A percentile compares a stretch with the other conserved stretches of the same genome.
phyloP scores from a whole-genome alignment of 2,888 invertebrate species.

The Platycheirus rosarum region DNA sequence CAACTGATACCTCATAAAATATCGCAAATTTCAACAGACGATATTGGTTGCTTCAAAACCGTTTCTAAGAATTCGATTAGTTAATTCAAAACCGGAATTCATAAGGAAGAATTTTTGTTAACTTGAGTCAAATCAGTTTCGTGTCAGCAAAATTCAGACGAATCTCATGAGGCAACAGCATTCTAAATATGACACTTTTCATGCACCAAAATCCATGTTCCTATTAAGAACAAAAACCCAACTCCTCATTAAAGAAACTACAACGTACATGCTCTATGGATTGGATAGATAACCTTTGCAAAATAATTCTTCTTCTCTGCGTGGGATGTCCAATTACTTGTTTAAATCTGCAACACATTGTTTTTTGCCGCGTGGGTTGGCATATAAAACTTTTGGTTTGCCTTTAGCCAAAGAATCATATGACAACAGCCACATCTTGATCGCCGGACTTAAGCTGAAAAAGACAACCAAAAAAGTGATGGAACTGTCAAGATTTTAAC shows the following conservation, averaged over 20 bases:
- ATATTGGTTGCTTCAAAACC: no score
- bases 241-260: conserved; percentile 11
- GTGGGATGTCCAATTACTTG: conserved; percentile 61
- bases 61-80: no score
- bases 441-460: no score
- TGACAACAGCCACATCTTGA: conserved; percentile 47
- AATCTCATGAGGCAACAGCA: background rate
- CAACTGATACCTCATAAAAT: no score
- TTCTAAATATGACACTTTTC: conserved; percentile 16
- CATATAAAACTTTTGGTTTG: conserved; percentile 43
- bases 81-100: no score
- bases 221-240: background rate
- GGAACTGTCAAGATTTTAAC: background rate
- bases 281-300: conserved; percentile 38
- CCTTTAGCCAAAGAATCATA: conserved; percentile 35
- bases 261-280: conserved; percentile 14
- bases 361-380: conserved; percentile 54
- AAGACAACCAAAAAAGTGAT: no score
- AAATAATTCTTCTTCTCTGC: conserved; percentile 24
- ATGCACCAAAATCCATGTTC: background rate
- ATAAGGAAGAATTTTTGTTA: no score
- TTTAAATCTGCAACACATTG: conserved; percentile 9
- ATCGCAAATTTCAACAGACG: no score
- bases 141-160: background rate
- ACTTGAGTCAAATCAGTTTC: no score